phyloP scores from a whole-genome alignment of 1,140 invertebrate species.

The Drosophila ananassae region DNA sequence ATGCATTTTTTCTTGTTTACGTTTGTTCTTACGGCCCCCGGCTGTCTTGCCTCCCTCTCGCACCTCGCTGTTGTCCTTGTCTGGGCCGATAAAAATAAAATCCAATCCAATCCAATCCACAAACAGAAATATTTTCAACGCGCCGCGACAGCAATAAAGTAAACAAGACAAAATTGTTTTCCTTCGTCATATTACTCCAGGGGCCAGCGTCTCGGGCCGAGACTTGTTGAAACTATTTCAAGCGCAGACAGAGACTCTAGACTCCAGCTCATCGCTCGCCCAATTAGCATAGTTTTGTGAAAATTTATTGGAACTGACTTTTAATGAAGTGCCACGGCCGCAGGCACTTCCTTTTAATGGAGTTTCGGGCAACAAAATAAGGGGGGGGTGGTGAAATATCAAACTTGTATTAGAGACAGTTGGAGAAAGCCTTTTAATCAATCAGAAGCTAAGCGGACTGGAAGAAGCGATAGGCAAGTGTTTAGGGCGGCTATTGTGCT shows the following conservation, averaged over 20 bases:
- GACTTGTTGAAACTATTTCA: slow-evolving; percentile 65
- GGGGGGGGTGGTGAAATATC: too few relatives aligned
- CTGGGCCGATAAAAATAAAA: slow-evolving; percentile 58
- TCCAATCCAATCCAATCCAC: slow-evolving; percentile 49
- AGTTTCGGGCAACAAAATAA: too few relatives aligned
- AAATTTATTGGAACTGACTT: slow-evolving; percentile 45
- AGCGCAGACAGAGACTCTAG: slow-evolving; percentile 37
- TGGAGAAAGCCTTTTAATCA: background rate
- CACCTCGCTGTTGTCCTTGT: slow-evolving; percentile 25
- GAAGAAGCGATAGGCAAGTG: slow-evolving; percentile 9
- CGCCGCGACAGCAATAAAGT: slow-evolving; percentile 50
- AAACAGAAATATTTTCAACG: slow-evolving; percentile 47
- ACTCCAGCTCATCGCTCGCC: slow-evolving; percentile 26
- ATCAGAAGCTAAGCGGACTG: background rate
- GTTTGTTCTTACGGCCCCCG: slow-evolving; percentile 3
- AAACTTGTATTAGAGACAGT: too few relatives aligned
- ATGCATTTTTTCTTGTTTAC: slow-evolving; percentile 59
- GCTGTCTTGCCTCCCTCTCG: background rate
- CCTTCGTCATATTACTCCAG: slow-evolving; percentile 1
- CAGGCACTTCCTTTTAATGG: too few relatives aligned
- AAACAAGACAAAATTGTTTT: slow-evolving; percentile 59
- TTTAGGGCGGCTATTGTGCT: slow-evolving; percentile 9
- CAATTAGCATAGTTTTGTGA: slow-evolving; percentile 59
- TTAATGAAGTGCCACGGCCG: too few relatives aligned
- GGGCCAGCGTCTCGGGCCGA: background rate